phyloP scores from a whole-genome alignment of 1,140 invertebrate species.

The Vanessa atalanta region DNA sequence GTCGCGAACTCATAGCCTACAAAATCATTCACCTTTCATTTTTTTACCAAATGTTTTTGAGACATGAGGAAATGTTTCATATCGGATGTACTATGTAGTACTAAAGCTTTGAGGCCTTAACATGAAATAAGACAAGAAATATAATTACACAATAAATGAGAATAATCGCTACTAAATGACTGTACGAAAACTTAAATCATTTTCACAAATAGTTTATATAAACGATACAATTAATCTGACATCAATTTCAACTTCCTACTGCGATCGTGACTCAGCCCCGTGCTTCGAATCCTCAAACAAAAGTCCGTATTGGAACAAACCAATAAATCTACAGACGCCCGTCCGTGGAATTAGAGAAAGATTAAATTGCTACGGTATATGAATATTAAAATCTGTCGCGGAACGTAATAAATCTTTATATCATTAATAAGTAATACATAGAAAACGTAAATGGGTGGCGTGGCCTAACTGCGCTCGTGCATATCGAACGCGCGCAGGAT shows the following conservation, averaged over 20 bases:
- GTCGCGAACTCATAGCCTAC: no score
- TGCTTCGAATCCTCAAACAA: constrained; percentile 48
- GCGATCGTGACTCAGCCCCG: constrained; percentile 47
- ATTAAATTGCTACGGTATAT: constrained; percentile 28
- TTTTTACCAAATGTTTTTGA: no score
- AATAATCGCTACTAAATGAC: neutral
- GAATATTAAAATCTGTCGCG: constrained; percentile 24
- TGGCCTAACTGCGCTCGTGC: neutral
- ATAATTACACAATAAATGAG: neutral
- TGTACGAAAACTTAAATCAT: constrained; percentile 23
- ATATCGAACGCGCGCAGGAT: neutral
- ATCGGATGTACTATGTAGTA: no score
- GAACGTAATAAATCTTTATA: constrained; percentile 13
- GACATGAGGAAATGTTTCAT: no score
- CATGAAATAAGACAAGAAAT: no score
- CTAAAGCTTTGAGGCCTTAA: no score
- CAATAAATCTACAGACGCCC: constrained; percentile 47
- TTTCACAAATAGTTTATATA: constrained; percentile 34
- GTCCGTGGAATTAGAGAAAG: constrained; percentile 28
- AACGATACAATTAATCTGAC: constrained; percentile 48
- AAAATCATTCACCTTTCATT: no score
- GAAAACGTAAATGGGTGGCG: constrained; percentile 4
- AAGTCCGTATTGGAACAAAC: constrained; percentile 45
- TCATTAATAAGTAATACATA: constrained; percentile 13
- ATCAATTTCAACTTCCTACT: constrained; percentile 47